Percentiles rank a stretch among this genome's conserved stretches.
Conservation (phyloP, 2,113 vertebrate species). For the Cynoglossus semilaevis region DNA sequence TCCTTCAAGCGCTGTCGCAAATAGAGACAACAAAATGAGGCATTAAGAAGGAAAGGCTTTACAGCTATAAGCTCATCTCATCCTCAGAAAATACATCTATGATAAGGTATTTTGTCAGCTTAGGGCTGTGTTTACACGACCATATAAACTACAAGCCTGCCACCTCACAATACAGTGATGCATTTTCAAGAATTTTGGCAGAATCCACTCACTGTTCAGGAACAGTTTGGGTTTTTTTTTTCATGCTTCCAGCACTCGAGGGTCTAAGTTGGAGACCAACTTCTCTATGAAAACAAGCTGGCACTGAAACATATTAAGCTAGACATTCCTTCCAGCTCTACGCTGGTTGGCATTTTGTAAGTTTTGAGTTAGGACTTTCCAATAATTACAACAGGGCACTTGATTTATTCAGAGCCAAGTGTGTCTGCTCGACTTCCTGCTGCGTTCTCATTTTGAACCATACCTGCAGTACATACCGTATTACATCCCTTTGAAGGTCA, state of each 20-base stretch:
- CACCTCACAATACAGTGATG: slow-evolving; percentile 36
- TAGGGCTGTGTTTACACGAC: slow-evolving; percentile 36
- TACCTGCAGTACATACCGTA: slow-evolving; percentile 1
- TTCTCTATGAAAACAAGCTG: slow-evolving; percentile 50
- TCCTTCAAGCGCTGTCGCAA: slow-evolving; percentile 15
- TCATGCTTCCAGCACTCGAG: slow-evolving; percentile 38
- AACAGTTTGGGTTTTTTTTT: slow-evolving; percentile 37
- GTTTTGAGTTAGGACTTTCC: slow-evolving; percentile 46
- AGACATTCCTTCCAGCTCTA: slow-evolving; percentile 31
- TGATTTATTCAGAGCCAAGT: slow-evolving; percentile 40
- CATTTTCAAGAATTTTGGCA: slow-evolving; percentile 19
- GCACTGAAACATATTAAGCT: slow-evolving; percentile 30
- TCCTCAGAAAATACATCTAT: slow-evolving; percentile 27
- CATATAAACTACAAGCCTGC: slow-evolving; percentile 22
- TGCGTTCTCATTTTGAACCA: slow-evolving; percentile 17
- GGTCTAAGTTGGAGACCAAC: slow-evolving; percentile 32
- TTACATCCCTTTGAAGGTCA: slow-evolving; percentile 18
- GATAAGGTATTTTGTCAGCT: slow-evolving; percentile 34
- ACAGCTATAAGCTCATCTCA: slow-evolving; percentile 1
- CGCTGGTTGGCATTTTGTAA: slow-evolving; percentile 35
- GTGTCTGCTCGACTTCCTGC: slow-evolving; percentile 28
- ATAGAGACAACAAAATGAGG: slow-evolving; percentile 28
- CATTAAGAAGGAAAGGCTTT: slow-evolving; percentile 13
- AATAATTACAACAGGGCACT: slow-evolving; percentile 36
- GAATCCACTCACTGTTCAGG: slow-evolving; percentile 19